Evolutionary conservation across 1,140 invertebrate genomes (phyloP).

Genomic region (Phymastichus coffea): DNA sequence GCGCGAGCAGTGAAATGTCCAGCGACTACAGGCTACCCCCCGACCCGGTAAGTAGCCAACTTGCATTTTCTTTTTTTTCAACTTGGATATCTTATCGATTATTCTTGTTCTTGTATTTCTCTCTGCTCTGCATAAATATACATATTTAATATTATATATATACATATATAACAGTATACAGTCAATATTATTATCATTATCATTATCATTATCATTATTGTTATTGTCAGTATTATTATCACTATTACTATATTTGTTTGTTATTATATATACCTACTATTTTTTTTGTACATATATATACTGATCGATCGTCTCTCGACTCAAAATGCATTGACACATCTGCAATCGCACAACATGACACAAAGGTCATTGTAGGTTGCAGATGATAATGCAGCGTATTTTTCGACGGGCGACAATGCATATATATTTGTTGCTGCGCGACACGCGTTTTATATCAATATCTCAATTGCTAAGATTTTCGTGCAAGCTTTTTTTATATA

Average conservation of each 20-base stretch:
- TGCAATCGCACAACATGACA: conserved; percentile 38
- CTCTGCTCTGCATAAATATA: conserved; percentile 53
- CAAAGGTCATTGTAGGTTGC: conserved; percentile 43
- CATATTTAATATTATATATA: conserved; percentile 40
- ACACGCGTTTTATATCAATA: conserved; percentile 13
- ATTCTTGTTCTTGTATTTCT: conserved; percentile 49
- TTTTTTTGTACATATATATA: no score
- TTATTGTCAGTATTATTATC: conserved; percentile 22
- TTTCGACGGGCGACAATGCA: conserved; percentile 17
- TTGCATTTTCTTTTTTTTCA: conserved; percentile 37
- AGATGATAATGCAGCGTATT: conserved; percentile 36
- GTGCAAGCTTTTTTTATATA: no score
- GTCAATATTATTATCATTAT: conserved; percentile 28
- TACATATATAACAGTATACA: conserved; percentile 29
- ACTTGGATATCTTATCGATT: conserved; percentile 47
- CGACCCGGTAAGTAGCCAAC: conserved; percentile 72
- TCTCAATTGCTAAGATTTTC: no score
- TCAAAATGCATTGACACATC: conserved; percentile 36
- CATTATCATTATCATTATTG: conserved; percentile 20
- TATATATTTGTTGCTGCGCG: conserved; percentile 23
- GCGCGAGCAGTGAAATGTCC: conserved; percentile 70
- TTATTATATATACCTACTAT: no score
- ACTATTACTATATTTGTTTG: background rate
- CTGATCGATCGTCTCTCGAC: conserved; percentile 34
- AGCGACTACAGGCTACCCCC: conserved; percentile 76